These are phyloP conservation scores for Turdus rufiventris DNA, from an alignment of 2,113 vertebrate species.

Conservation along the genomic window DNA sequence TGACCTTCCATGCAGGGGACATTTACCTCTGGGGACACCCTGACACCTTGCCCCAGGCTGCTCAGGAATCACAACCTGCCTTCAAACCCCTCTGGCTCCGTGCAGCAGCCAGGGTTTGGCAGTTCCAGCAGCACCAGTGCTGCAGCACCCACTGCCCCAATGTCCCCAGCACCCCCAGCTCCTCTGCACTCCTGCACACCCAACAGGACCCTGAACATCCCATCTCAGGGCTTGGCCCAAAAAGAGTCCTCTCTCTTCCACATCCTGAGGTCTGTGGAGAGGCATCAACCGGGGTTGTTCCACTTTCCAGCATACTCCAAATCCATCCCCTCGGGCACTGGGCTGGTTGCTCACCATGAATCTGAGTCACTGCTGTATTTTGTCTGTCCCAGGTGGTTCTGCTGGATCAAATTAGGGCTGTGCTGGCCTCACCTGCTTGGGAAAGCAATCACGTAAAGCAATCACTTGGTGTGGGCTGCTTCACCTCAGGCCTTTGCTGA, in stretches of 20 bases:
- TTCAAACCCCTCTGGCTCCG: not conserved
- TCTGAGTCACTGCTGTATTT: conserved; percentile 3
- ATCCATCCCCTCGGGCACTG: not conserved
- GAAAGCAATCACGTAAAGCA: not conserved
- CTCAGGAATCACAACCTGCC: not conserved
- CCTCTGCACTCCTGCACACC: not conserved
- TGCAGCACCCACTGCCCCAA: not conserved
- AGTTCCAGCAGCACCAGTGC: not conserved
- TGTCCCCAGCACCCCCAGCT: not conserved
- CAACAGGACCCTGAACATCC: not conserved
- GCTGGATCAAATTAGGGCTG: conserved; percentile 8
- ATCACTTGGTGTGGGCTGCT: not conserved
- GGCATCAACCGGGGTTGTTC: not conserved
- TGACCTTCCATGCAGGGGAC: not conserved
- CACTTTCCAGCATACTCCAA: not conserved
- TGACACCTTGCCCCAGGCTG: not conserved
- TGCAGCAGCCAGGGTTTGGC: rapidly evolving
- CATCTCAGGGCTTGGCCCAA: not conserved
- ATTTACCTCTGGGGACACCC: not conserved
- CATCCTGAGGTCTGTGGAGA: too few relatives aligned
- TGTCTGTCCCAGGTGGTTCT: not conserved
- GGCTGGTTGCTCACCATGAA: rapidly evolving
- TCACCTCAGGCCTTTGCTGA: not conserved
- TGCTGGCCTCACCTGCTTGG: not conserved
- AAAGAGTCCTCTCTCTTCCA: not conserved